Percentiles rank a stretch among this genome's conserved stretches.
These are phyloP conservation scores for Trididemnum nubilum DNA, from an alignment of 23 tunicate species.

Conservation along the genomic window DNA sequence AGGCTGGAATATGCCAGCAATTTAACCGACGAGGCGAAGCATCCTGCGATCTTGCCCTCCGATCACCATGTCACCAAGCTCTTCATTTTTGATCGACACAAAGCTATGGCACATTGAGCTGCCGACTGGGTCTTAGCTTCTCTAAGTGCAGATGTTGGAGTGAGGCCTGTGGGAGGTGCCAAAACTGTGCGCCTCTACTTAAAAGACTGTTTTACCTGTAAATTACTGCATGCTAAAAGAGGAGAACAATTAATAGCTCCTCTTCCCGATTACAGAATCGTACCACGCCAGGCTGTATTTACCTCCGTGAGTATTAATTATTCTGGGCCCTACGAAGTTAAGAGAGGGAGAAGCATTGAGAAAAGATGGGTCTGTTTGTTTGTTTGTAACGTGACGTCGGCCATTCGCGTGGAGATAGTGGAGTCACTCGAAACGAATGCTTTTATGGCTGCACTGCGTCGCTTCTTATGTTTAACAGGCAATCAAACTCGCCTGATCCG, in stretches of 20 bases:
- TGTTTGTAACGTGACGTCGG: not conserved
- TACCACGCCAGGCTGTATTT: not conserved
- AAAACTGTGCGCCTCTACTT: not conserved
- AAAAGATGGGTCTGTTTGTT: not conserved
- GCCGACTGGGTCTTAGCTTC: conserved; percentile 7
- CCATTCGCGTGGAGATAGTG: not conserved
- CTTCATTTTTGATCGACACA: not conserved
- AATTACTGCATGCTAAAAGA: not conserved
- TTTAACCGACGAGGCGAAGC: not conserved
- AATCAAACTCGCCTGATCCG: not conserved
- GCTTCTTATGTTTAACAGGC: not conserved
- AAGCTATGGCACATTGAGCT: not conserved
- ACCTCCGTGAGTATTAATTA: not conserved
- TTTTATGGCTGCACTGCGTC: not conserved
- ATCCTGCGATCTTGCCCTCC: not conserved
- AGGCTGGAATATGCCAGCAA: not conserved
- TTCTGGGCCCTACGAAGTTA: conserved; percentile 3
- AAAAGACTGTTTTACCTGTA: not conserved
- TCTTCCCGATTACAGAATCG: not conserved
- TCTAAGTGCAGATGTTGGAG: conserved; percentile 1
- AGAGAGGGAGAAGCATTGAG: not conserved
- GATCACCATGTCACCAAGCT: not conserved
- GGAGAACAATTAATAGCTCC: conserved; percentile 8
- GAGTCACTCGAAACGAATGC: not conserved
- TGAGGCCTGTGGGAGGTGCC: conserved; percentile 6